Conservation (phyloP, 2,113 vertebrate species). For the Dasypus novemcinctus region DNA sequence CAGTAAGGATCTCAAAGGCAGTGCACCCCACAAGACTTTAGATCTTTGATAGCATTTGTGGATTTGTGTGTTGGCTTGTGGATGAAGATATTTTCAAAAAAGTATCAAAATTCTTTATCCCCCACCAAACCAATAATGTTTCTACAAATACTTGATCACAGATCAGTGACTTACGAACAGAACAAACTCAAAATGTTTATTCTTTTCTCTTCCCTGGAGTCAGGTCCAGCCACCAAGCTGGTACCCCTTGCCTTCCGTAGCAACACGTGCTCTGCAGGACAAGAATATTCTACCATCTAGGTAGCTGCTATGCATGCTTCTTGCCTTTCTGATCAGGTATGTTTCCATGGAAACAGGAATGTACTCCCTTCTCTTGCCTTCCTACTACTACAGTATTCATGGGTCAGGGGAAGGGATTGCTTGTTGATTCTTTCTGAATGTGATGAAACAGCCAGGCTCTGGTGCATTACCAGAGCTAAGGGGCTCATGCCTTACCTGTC, state of each 20-base stretch:
- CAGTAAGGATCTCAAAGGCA: neutral
- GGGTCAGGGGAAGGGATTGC: neutral
- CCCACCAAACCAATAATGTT: neutral
- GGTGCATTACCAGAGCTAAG: neutral
- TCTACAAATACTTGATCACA: neutral
- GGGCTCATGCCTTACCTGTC: neutral
- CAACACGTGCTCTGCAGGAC: neutral
- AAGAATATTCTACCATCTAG: neutral
- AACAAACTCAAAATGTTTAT: neutral
- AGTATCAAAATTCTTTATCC: neutral
- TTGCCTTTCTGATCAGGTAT: neutral
- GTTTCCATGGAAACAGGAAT: slow-evolving; percentile 51
- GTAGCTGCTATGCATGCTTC: neutral
- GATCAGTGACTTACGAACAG: neutral
- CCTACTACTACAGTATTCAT: neutral
- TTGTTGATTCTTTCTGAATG: slow-evolving; percentile 2
- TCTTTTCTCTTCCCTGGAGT: neutral
- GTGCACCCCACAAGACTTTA: neutral
- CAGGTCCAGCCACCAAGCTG: neutral
- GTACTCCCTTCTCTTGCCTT: neutral
- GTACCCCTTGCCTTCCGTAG: fast-evolving
- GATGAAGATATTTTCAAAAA: neutral
- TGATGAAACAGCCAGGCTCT: neutral
- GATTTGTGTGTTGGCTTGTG: neutral
- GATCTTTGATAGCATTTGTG: neutral